Evolutionary conservation across 2,113 vertebrate genomes (phyloP), one percentile per base, ranked within the genome.

Genomic region (Chloropsis hardwickii): DNA sequence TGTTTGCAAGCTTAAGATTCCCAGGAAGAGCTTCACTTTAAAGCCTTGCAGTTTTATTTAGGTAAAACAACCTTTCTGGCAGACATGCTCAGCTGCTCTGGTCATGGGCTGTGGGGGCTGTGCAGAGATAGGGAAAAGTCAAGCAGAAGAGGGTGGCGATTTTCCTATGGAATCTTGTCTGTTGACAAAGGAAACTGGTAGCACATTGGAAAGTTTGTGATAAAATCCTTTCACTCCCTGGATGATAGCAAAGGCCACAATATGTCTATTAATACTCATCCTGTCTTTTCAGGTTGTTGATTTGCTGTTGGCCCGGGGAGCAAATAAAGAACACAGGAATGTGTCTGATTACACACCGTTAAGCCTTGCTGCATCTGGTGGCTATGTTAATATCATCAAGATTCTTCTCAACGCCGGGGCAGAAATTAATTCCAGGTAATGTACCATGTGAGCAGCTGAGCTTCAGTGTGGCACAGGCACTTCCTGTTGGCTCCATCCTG

Each of bases 351-450:
- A 99, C 98, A 99, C 99, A 6, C 99, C 99, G 2, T 97, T 99
- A 80, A 99, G 99, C 97, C 98, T 99, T 86, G 99, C 99, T 91
- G 99, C 99, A 21, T 99, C 99, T 85, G 99, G 99, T 83, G 99
- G 99, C 97, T 99, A 99, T 44, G 99, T 99, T 91, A 99, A 99
- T 96, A 99, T 99, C 97, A 99, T 99, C 97, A 99, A 99, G 97
- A 99, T 99, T 97, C 98, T 99, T 72, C 98, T 99, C 85, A 99
- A 99, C 95, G 99, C 99, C 86, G 99, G 99, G 86, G 99, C 99
- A 88, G 99, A 99, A 98, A 99, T 99, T 80, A 99, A 99, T 98
- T 99, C 99, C 96, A 99, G 99, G 99, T 99, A 98, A 96, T 13
- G 56, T 28, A 21, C 29, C 45, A 0, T 5, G 29, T 42, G 28